Percentiles rank a stretch among this genome's conserved stretches.
Conservation (phyloP, 2,113 vertebrate species). For the Pardalotus punctatus region DNA sequence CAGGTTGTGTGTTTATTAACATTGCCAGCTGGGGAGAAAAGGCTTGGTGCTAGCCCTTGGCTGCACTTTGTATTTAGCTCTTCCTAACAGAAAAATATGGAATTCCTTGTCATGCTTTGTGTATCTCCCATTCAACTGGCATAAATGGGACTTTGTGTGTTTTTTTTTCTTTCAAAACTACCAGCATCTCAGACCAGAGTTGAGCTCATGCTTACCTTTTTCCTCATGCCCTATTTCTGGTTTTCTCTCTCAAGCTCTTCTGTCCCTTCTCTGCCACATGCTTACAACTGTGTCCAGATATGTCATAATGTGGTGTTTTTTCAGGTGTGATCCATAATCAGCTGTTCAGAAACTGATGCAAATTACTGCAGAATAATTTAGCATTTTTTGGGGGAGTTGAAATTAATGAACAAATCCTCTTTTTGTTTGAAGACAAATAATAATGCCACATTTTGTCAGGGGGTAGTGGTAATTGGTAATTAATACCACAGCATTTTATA, state of each 20-base stretch:
- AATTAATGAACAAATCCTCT: not conserved
- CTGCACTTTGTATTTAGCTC: not conserved
- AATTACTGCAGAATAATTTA: not conserved
- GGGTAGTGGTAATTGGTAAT: not conserved
- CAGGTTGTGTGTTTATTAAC: not conserved
- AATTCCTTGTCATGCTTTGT: not conserved
- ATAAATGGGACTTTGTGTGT: not conserved
- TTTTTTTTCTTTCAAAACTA: not conserved
- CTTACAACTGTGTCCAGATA: not conserved
- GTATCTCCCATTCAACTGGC: not conserved
- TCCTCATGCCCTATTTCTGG: not conserved
- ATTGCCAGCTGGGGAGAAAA: not conserved
- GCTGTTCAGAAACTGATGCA: not conserved
- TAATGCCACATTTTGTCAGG: not conserved
- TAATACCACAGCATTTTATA: not conserved
- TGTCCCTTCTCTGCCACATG: fast-evolving
- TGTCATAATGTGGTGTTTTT: not conserved
- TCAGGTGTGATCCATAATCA: not conserved
- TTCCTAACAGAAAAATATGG: not conserved
- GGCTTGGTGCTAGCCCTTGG: not conserved
- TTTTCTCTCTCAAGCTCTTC: not conserved
- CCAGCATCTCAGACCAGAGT: not conserved
- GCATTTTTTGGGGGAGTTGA: not conserved
- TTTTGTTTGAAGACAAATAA: not conserved
- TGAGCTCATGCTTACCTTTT: not conserved